Evolutionary conservation across 2,888 invertebrate genomes (phyloP).

Genomic region (Phasia obesa): DNA sequence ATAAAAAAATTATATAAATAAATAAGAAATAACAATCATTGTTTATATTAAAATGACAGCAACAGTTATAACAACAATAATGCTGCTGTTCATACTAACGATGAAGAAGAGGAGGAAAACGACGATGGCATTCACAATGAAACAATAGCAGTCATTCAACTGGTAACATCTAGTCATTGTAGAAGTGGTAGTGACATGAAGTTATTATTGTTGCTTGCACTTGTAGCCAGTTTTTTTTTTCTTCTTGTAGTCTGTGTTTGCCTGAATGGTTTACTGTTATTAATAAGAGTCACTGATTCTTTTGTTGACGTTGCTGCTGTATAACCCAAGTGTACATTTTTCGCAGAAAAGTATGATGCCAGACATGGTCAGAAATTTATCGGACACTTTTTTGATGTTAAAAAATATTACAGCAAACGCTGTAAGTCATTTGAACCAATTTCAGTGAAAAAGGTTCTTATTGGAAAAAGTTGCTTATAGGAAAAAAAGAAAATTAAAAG

Average conservation of each 20-base stretch:
- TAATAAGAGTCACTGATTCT: neutral
- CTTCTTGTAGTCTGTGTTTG: neutral
- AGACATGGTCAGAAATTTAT: too few relatives aligned
- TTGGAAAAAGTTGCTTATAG: too few relatives aligned
- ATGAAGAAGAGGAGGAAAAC: neutral
- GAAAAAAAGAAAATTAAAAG: too few relatives aligned
- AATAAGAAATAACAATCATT: slow-evolving; percentile 11
- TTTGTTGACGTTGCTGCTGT: neutral
- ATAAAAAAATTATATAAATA: neutral
- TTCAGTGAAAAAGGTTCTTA: too few relatives aligned
- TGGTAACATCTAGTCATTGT: slow-evolving; percentile 3
- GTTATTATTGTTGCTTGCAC: neutral
- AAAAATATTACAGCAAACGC: too few relatives aligned
- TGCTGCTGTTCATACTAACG: neutral
- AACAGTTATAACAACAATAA: slow-evolving; percentile 28
- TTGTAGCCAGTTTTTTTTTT: neutral
- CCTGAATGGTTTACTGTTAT: neutral
- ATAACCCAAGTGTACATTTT: neutral
- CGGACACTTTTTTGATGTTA: too few relatives aligned
- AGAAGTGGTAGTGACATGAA: neutral
- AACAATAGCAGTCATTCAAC: slow-evolving; percentile 44
- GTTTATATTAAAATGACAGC: slow-evolving; percentile 34
- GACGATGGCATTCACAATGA: slow-evolving; percentile 8
- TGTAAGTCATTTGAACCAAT: too few relatives aligned
- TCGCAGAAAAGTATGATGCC: neutral